These are phyloP conservation scores for Pedetes capensis DNA, from an alignment of 2,113 vertebrate species.

Conservation along the genomic window DNA sequence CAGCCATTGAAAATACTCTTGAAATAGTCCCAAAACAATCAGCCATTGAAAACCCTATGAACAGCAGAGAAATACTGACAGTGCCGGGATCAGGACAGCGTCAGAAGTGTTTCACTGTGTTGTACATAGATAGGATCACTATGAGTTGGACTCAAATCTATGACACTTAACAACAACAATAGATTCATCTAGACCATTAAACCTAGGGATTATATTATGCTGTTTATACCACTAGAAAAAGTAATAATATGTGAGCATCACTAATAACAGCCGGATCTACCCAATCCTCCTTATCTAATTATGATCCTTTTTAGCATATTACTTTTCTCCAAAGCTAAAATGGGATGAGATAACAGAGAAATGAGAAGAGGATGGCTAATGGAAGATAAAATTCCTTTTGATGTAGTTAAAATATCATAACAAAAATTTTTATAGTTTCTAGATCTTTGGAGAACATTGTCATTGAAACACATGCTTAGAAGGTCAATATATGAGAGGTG, in stretches of 20 bases:
- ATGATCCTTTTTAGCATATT: neutral
- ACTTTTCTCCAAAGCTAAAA: constrained; percentile 18
- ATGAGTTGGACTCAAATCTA: too few relatives aligned
- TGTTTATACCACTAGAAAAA: neutral
- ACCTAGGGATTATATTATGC: neutral
- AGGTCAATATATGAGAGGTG: neutral
- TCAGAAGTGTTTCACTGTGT: too few relatives aligned
- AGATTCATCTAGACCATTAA: neutral
- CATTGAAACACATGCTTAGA: neutral
- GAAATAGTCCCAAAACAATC: too few relatives aligned
- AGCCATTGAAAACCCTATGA: too few relatives aligned
- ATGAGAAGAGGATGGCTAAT: neutral
- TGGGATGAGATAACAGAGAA: constrained; percentile 11
- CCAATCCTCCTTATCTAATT: constrained; percentile 20
- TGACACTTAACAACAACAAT: too few relatives aligned
- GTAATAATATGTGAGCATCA: neutral
- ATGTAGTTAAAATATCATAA: constrained; percentile 45
- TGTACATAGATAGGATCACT: too few relatives aligned
- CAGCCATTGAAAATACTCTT: too few relatives aligned
- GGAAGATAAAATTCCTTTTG: constrained; percentile 26
- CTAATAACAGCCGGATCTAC: neutral
- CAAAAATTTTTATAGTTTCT: constrained; percentile 27
- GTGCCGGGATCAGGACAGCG: too few relatives aligned
- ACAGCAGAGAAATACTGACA: too few relatives aligned
- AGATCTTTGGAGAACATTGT: neutral